Evolutionary conservation across 1,140 invertebrate species (phyloP).

Genomic region (Lasaia peninsularis): DNA sequence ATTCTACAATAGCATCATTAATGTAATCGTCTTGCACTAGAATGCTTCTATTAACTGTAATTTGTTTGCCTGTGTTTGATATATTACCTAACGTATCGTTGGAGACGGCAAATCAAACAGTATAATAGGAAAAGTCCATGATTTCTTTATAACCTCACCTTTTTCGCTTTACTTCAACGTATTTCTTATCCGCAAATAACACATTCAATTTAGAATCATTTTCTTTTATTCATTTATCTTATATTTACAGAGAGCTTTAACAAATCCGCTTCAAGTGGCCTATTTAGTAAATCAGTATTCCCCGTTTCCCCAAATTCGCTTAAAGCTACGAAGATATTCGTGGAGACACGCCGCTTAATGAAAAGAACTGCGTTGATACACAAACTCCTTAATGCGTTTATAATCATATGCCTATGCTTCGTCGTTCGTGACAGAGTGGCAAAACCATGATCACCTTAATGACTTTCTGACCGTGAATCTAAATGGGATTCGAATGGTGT

Average conservation of each 20-base stretch:
- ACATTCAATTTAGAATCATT: constrained; percentile 68
- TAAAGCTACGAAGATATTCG: constrained; percentile 41
- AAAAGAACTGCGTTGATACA: constrained; percentile 48
- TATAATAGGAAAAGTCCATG: constrained; percentile 58
- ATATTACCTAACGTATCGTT: constrained; percentile 31
- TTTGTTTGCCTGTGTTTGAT: constrained; percentile 44
- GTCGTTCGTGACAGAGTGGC: constrained; percentile 45
- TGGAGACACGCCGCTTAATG: constrained; percentile 43
- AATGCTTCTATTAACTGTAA: constrained; percentile 31
- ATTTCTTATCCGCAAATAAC: constrained; percentile 37
- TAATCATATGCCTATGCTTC: constrained; percentile 57
- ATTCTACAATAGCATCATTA: constrained; percentile 45
- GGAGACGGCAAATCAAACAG: constrained; percentile 55
- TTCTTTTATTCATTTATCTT: constrained; percentile 45
- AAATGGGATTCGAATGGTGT: constrained; percentile 47
- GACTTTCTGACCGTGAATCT: constrained; percentile 47
- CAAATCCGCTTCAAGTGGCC: constrained; percentile 35
- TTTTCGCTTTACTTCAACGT: constrained; percentile 37
- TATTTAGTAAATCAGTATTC: constrained; percentile 50
- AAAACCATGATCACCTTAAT: constrained; percentile 51
- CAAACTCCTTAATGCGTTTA: constrained; percentile 65
- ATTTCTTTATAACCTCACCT: constrained; percentile 58
- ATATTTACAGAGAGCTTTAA: constrained; percentile 34
- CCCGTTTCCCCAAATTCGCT: constrained; percentile 43
- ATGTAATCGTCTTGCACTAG: constrained; percentile 47